Conservation (phyloP, 2,888 invertebrate genomes). For the Drosophila villosipedis region DNA sequence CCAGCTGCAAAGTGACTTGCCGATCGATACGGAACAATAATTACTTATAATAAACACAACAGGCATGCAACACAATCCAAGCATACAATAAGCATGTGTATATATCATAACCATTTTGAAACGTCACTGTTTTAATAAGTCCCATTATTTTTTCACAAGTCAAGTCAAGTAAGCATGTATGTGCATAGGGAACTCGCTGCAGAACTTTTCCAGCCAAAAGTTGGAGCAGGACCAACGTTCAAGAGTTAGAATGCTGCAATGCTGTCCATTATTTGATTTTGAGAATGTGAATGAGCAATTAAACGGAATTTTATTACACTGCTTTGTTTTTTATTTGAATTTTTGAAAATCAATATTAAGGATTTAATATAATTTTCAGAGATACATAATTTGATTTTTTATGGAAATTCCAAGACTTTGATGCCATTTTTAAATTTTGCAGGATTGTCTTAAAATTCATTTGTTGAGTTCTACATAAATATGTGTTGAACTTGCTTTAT, state of each 20-base stretch:
- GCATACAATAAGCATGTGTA: neutral
- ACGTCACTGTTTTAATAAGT: neutral
- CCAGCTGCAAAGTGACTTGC: neutral
- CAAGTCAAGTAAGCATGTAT: neutral
- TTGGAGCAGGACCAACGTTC: neutral
- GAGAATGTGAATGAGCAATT: too few relatives aligned
- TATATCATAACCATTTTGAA: neutral
- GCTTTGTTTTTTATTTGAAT: neutral
- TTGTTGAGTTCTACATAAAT: too few relatives aligned
- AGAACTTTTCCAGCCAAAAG: neutral
- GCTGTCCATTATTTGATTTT: neutral
- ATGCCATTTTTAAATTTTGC: neutral
- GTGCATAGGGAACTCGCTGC: neutral
- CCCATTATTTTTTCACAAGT: neutral
- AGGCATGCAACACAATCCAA: neutral
- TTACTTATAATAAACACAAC: neutral
- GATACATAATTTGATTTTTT: neutral
- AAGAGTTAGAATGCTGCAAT: neutral
- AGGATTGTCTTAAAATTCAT: too few relatives aligned
- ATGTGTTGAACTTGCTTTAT: too few relatives aligned
- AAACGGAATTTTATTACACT: too few relatives aligned
- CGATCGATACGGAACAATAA: neutral
- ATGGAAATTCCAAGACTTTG: neutral
- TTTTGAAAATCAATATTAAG: constrained; percentile 1
- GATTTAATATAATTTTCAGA: neutral